Evolutionary conservation across 2,113 vertebrate genomes (phyloP).

Genomic region (Lagopus leucura): DNA sequence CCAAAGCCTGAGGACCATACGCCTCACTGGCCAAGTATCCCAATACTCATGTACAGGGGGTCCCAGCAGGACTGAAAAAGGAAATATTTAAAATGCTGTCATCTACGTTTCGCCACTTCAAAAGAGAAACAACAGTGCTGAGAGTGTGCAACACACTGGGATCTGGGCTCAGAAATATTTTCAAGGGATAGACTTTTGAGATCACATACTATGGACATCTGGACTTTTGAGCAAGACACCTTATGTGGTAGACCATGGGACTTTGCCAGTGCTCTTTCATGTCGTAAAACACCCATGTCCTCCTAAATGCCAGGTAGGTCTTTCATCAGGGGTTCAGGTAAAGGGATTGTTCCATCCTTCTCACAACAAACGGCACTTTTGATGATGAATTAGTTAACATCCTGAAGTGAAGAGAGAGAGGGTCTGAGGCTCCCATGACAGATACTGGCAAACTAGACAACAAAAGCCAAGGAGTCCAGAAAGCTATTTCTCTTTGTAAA

Average conservation of each 20-base stretch:
- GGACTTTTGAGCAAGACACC: not conserved
- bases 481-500: not conserved
- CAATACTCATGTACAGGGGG: accelerated
- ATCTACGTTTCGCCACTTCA: not conserved
- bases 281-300: not conserved
- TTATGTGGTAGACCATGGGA: not conserved
- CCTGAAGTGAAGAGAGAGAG: not conserved
- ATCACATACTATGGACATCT: not conserved
- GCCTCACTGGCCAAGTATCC: not conserved
- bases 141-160: not conserved
- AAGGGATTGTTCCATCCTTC: not conserved
- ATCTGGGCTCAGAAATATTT: not conserved
- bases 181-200: not conserved
- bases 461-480: not conserved
- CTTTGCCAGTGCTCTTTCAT: not conserved
- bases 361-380: not conserved
- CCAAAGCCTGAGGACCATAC: not conserved
- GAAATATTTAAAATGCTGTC: not conserved
- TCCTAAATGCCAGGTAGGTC: not conserved
- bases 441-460: not conserved
- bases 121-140: not conserved
- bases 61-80: not conserved
- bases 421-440: not conserved
- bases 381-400: not conserved
- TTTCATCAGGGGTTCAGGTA: not conserved